These are phyloP conservation scores for Drosophila pseudotalamancana DNA, from an alignment of 2,888 invertebrate genomes.

Conservation along the genomic window DNA sequence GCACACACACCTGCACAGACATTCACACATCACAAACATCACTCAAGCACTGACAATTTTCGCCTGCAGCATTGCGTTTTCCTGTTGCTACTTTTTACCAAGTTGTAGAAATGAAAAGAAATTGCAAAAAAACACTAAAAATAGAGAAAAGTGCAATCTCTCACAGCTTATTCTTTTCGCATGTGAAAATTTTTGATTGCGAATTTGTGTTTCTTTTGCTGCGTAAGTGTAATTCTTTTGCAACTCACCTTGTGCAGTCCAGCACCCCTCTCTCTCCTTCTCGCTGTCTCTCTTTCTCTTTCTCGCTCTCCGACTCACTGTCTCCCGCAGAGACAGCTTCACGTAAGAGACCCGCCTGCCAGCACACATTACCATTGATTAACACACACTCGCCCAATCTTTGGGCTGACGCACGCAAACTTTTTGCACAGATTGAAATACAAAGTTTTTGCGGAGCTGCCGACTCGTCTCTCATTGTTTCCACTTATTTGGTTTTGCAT, in stretches of 20 bases:
- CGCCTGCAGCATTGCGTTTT: constrained; percentile 14
- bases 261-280: neutral
- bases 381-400: constrained; percentile 70
- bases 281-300: neutral
- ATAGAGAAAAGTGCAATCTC: constrained; percentile 21
- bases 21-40: neutral
- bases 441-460: constrained; percentile 67
- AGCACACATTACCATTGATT: constrained; percentile 78
- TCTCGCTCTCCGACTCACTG: neutral
- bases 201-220: constrained; percentile 62
- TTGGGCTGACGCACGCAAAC: constrained; percentile 45
- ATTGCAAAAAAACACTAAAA: neutral
- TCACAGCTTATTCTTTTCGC: constrained; percentile 17
- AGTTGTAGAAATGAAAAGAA: constrained; percentile 2
- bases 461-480: constrained; percentile 46
- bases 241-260: constrained; percentile 51
- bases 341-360: constrained; percentile 43
- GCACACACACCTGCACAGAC: neutral
- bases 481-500: constrained; percentile 65
- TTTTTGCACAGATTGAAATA: constrained; percentile 76
- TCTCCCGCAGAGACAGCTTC: no score
- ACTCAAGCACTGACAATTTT: neutral
- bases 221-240: constrained; percentile 32
- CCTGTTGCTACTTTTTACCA: neutral
- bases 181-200: constrained; percentile 68